These are phyloP conservation scores for Oligia latruncula DNA, from an alignment of 2,888 invertebrate species.

Conservation along the genomic window DNA sequence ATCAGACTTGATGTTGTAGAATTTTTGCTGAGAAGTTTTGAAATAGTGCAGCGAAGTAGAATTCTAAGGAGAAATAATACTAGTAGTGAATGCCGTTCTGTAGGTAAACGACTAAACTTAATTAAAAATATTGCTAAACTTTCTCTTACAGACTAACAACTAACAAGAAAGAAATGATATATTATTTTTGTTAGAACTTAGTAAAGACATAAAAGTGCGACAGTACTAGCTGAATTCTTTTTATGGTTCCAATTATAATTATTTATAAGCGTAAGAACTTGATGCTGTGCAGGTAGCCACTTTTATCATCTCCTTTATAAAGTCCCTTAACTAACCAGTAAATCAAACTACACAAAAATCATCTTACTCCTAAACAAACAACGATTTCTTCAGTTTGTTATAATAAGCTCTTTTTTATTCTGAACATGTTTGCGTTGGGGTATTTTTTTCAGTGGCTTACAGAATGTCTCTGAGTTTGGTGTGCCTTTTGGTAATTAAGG, in stretches of 20 bases:
- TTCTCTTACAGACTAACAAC: background rate
- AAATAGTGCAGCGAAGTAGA: background rate
- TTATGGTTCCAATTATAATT: background rate
- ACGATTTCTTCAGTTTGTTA: conserved; percentile 11
- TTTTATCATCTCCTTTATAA: background rate
- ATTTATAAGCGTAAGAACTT: background rate
- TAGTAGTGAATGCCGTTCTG: background rate
- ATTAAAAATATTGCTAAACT: conserved; percentile 5
- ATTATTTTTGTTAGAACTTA: background rate
- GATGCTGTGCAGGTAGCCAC: background rate
- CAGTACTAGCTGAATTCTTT: background rate
- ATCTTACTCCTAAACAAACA: conserved; percentile 9
- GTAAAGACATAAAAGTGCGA: background rate
- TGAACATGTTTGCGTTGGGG: no score
- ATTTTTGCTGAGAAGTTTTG: conserved; percentile 10
- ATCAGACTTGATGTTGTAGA: conserved; percentile 14
- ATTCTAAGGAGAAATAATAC: background rate
- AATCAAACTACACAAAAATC: background rate
- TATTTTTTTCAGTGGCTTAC: no score
- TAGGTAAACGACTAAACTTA: background rate
- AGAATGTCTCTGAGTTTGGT: no score
- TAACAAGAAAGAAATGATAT: background rate
- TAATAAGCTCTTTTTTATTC: no score
- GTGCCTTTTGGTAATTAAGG: no score
- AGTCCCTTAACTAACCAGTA: background rate